Evolutionary conservation across 2,888 invertebrate species (phyloP).

Genomic region (Artemia sinica): DNA sequence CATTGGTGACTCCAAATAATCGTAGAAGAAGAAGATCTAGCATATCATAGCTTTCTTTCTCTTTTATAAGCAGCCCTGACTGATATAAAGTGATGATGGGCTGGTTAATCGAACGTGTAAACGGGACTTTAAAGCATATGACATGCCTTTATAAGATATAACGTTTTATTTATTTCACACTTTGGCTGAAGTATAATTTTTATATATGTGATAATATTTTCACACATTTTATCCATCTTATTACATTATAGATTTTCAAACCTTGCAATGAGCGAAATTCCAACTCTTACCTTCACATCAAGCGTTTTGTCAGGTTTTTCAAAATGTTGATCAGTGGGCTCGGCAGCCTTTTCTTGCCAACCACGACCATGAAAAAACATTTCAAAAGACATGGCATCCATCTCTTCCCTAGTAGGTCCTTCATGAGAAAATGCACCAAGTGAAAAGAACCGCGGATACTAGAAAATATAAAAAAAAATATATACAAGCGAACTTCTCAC

Average conservation of each 20-base stretch:
- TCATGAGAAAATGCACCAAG: conserved; percentile 45
- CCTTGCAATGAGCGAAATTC: too few relatives aligned
- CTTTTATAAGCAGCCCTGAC: too few relatives aligned
- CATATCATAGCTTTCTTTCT: too few relatives aligned
- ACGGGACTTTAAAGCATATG: conserved; percentile 18
- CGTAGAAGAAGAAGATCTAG: too few relatives aligned
- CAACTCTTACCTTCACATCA: conserved; percentile 40
- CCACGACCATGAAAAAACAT: conserved; percentile 42
- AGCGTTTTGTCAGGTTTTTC: conserved; percentile 46
- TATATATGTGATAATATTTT: too few relatives aligned
- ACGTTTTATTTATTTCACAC: too few relatives aligned
- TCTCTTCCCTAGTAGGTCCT: conserved; percentile 42
- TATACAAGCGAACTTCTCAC: too few relatives aligned
- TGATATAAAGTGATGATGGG: too few relatives aligned
- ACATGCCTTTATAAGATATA: not conserved
- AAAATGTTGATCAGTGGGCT: conserved; percentile 40
- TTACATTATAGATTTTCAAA: too few relatives aligned
- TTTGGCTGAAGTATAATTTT: too few relatives aligned
- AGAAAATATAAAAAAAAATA: conserved; percentile 24
- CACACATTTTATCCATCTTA: too few relatives aligned
- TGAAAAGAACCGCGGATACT: conserved; percentile 53
- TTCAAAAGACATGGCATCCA: conserved; percentile 44
- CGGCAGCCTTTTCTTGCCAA: conserved; percentile 47
- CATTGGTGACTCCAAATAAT: too few relatives aligned
- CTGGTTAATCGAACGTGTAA: not conserved